phyloP scores from a whole-genome alignment of 2,888 invertebrate genomes.

The Lissonota sp. region DNA sequence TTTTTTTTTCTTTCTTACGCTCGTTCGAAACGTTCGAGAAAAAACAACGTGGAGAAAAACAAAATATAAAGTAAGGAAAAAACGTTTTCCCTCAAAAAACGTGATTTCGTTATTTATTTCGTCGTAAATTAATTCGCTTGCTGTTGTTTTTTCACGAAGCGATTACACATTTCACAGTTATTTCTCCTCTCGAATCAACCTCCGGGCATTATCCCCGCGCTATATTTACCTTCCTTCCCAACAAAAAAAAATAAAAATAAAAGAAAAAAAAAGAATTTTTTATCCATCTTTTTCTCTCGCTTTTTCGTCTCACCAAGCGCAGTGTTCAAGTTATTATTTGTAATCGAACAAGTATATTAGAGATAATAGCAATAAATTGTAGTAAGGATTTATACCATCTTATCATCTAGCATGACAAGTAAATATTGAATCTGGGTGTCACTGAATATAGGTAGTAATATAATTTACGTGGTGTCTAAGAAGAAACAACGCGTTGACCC shows the following conservation, averaged over 20 bases:
- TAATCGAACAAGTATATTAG: constrained; percentile 80
- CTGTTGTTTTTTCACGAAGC: neutral
- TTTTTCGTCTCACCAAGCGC: constrained; percentile 56
- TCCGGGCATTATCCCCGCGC: constrained; percentile 20
- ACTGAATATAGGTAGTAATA: constrained; percentile 72
- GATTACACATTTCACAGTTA: neutral
- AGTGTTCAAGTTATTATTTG: constrained; percentile 73
- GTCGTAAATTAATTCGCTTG: neutral
- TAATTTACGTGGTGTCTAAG: constrained; percentile 70
- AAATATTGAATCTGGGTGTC: constrained; percentile 76
- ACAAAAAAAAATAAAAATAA: constrained; percentile 3
- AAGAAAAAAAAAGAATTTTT: constrained; percentile 21
- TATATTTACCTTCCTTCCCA: constrained; percentile 5
- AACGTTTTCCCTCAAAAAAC: constrained; percentile 16
- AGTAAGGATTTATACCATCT: constrained; percentile 81
- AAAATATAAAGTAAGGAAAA: constrained; percentile 40
- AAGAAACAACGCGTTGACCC: constrained; percentile 67
- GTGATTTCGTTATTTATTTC: constrained; percentile 20
- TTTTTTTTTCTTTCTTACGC: no score
- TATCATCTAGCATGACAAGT: constrained; percentile 82
- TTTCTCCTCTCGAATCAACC: constrained; percentile 54
- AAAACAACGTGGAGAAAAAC: constrained; percentile 43
- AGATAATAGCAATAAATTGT: constrained; percentile 81
- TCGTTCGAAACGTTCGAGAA: constrained; percentile 21
- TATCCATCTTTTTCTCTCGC: constrained; percentile 15